Evolutionary conservation across 2,888 invertebrate species (phyloP).

Genomic region (Agrochola macilenta): DNA sequence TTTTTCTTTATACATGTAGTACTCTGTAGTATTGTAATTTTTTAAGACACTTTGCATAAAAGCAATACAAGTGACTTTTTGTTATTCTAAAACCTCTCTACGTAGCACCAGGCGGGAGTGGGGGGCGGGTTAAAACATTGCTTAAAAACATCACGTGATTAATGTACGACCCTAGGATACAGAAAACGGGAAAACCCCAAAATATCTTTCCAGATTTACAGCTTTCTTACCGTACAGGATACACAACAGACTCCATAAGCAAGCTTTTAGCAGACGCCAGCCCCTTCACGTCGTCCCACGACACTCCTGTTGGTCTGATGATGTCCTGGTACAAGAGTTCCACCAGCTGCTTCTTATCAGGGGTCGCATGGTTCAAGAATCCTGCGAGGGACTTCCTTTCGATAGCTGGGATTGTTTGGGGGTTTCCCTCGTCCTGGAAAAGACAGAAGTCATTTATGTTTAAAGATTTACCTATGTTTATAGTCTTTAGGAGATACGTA

Average conservation of each 20-base stretch:
- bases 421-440: conserved; percentile 69
- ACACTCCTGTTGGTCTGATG: conserved; percentile 91
- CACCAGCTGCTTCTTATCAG: conserved; percentile 92
- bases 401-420: conserved; percentile 69
- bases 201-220: background rate
- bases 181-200: no score
- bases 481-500: background rate
- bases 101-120: no score
- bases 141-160: no score
- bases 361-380: conserved; percentile 76
- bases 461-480: background rate
- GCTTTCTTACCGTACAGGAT: conserved; percentile 90
- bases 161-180: no score
- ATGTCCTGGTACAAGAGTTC: conserved; percentile 92
- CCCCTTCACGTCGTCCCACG: conserved; percentile 94
- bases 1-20: no score
- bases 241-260: conserved; percentile 96
- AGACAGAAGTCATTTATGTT: background rate
- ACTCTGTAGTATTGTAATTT: no score
- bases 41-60: no score
- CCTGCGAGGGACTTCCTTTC: conserved; percentile 80
- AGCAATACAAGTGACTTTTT: no score
- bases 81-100: no score
- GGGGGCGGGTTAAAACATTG: no score
- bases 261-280: conserved; percentile 93